Evolutionary conservation across 2,797 vertebrate species (phyloP).

Genomic region (Cichlasoma orientale): DNA sequence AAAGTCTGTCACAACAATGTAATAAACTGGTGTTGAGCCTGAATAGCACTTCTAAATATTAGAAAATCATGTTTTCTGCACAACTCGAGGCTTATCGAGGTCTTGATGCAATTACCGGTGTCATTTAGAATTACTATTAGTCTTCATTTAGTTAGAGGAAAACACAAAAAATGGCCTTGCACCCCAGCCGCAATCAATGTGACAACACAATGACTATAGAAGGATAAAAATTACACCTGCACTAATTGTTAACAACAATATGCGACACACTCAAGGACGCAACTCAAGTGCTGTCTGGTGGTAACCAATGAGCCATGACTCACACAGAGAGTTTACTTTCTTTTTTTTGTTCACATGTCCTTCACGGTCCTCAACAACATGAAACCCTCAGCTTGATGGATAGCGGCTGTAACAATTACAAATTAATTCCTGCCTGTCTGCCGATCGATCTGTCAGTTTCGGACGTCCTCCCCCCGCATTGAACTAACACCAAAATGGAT

Average conservation of each 20-base stretch:
- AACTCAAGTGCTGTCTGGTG: slow-evolving; percentile 43
- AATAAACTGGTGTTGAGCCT: neutral
- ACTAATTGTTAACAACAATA: neutral
- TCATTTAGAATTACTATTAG: neutral
- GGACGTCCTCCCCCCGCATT: neutral
- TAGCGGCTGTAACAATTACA: slow-evolving; percentile 39
- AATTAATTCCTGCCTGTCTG: slow-evolving; percentile 25
- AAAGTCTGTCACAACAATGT: neutral
- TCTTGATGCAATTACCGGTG: neutral
- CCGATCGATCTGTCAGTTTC: slow-evolving; percentile 33
- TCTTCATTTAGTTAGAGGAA: neutral
- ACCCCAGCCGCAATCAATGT: neutral
- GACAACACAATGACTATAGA: slow-evolving; percentile 14
- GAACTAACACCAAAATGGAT: slow-evolving; percentile 48
- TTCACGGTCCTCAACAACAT: neutral
- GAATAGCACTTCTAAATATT: neutral
- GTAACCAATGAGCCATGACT: slow-evolving; percentile 7
- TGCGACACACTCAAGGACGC: neutral
- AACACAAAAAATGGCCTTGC: neutral
- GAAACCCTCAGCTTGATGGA: slow-evolving; percentile 38
- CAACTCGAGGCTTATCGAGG: neutral
- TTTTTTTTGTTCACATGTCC: neutral
- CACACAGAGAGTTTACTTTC: neutral
- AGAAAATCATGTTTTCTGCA: neutral
- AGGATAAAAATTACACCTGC: neutral